Base-by-base conservation (phyloP, 2,888 invertebrate species). In the Lepidochrysops patricia region DNA sequence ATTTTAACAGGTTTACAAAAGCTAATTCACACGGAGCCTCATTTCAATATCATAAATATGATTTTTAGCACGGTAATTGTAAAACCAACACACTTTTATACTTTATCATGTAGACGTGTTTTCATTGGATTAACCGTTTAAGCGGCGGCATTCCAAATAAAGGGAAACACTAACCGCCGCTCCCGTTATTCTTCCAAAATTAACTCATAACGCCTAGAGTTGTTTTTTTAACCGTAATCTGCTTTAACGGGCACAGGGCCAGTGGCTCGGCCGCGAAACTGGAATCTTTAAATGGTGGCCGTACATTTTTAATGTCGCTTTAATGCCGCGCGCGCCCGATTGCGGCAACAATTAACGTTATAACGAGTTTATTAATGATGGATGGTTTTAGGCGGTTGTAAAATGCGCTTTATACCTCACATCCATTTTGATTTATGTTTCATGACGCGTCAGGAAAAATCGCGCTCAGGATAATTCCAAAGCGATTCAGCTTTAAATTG, bases 201-300 rank as follows among this genome's bases (percentile, higher is more conserved):
- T 89, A 88, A 89, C 89, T 87, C 89, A 87, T 87, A 88, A 85
- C 82, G 81, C 82, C 82, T 82, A 84, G 82, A 80, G 82, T 77
- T 78, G 77, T 83, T 81, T 82, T 80, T 79, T 82, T 82, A 71
- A 73, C 77, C 76, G 82, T 87, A 87, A 88, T 88, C 87, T 85
- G 81, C 74, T 81, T 82, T 86, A 85, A 86, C 85, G 88, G 87
- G 87, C 88, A 83, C 80, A 70, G 73, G 84, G 85, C 85, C 88
- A 88, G 88, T 83, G 76, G 84, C 76, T 83, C 84, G 70, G 75
- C 82, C 80, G 78, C 83, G 77, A 79, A 84, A 83, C 78, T 82
- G 77, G 82, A 81, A 85, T 86, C 86, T 84, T 86, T 86, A 84
- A 86, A 86, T 79, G 84, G 78, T 81, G 76, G 74, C 78, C 80